phyloP scores from a whole-genome alignment of 2,888 invertebrate genomes.

The Julus scandinavius region DNA sequence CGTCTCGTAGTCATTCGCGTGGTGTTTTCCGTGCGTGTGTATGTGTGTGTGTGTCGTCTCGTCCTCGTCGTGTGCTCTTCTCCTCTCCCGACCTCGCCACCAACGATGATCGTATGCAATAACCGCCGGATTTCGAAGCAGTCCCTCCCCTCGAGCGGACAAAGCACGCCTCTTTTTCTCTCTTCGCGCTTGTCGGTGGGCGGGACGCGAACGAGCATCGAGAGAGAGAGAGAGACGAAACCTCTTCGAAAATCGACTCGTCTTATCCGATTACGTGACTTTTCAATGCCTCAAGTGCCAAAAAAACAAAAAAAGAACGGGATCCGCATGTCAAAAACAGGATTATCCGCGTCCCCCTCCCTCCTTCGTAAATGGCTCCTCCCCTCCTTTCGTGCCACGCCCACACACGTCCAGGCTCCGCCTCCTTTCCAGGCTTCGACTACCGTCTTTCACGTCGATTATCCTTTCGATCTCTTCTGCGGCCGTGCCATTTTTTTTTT shows the following conservation, averaged over 20 bases:
- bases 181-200: neutral
- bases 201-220: neutral
- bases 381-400: neutral
- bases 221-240: neutral
- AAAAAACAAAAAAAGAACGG: neutral
- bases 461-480: too few species aligned
- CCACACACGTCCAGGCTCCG: neutral
- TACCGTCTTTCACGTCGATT: neutral
- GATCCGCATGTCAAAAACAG: neutral
- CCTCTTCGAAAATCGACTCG: neutral
- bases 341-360: neutral
- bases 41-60: neutral
- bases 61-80: neutral
- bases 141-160: neutral
- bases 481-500: too few species aligned
- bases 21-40: neutral
- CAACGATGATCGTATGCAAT: neutral
- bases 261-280: conserved; percentile 3
- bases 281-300: conserved; percentile 18
- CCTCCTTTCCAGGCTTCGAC: neutral
- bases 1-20: neutral
- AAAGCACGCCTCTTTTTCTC: neutral
- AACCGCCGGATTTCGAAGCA: neutral
- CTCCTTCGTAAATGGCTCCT: neutral
- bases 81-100: neutral